Base-by-base conservation (phyloP, 2,113 vertebrate genomes). In the Perca flavescens region DNA sequence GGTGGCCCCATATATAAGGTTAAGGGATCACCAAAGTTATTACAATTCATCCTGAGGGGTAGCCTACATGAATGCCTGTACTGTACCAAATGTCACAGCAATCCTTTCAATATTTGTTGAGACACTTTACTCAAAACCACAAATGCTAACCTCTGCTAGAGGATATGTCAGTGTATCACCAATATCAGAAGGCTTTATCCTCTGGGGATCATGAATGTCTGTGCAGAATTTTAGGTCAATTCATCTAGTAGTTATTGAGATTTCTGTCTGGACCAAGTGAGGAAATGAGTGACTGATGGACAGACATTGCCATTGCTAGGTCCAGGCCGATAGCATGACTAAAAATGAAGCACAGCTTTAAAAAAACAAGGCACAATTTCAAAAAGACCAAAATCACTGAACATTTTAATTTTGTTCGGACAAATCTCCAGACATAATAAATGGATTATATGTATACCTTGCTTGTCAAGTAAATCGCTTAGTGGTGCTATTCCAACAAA, bases 361-460 rank as follows among this genome's bases (percentile, higher is more conserved):
- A 36, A 34, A 76, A 62, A 71, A 31, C 34, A n/a, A 49, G 19
- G 28, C 63, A 74, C 15, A 17, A 53, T 73, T 34, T 17, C 28
- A 56, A 43, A 71, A 62, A 54, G 54, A 46, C 22, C 36, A 56
- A 53, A 79, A 83, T 77, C 60, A 49, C 28, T 15, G 46, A 58
- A 40, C 36, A 76, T 73, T 86, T 82, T 74, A 85, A 89, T 86
- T 77, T 90, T 54, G 21, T 36, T 53, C 19, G 9, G 43, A 77
- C 74, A 82, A 83, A 89, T 79, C 77, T 81, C 74, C 73, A 71
- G 72, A 77, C 65, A 82, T 71, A 52, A 81, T 91, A 72, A 93
- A 72, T 76, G 88, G 93, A 94, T 95, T 93, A 87, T 63, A 87
- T n/a, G 56, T 87, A 79, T 82, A 86, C 49, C 63, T 86, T 50